These are phyloP conservation scores for Vimba vimba DNA, from an alignment of 2,113 vertebrate genomes.

Conservation along the genomic window DNA sequence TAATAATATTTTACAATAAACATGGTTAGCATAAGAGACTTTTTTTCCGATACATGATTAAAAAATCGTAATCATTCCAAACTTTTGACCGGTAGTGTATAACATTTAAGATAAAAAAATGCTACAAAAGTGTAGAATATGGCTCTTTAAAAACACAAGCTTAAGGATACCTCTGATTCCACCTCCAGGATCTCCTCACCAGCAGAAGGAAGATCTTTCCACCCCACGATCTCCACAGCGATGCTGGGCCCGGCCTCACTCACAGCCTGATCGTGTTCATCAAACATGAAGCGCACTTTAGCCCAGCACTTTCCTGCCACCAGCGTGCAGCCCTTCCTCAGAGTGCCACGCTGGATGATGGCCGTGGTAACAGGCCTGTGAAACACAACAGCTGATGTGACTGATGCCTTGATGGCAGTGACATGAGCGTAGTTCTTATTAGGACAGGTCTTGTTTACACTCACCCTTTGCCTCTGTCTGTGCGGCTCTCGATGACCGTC, in stretches of 20 bases:
- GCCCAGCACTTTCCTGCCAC: constrained; percentile 92
- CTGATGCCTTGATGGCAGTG: too few relatives aligned
- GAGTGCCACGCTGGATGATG: constrained; percentile 88
- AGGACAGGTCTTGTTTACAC: neutral
- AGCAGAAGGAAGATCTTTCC: constrained; percentile 91
- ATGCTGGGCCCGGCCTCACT: constrained; percentile 79
- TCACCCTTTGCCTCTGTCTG: constrained; percentile 85
- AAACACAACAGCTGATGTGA: neutral
- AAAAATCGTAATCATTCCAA: neutral
- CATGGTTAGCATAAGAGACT: neutral
- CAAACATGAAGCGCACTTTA: constrained; percentile 90
- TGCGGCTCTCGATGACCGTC: constrained; percentile 89
- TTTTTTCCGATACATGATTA: neutral
- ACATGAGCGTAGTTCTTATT: neutral
- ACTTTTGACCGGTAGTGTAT: neutral
- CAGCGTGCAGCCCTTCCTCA: constrained; percentile 84
- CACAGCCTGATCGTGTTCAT: constrained; percentile 82
- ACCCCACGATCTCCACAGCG: constrained; percentile 89
- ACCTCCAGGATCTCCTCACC: constrained; percentile 93
- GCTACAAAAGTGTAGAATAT: neutral
- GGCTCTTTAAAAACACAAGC: neutral
- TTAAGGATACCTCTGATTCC: constrained; percentile 86
- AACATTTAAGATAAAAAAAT: neutral
- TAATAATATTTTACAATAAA: neutral
- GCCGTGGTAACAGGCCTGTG: constrained; percentile 84